Base-by-base conservation (phyloP, 2,888 invertebrate genomes). In the Magallana nippona region DNA sequence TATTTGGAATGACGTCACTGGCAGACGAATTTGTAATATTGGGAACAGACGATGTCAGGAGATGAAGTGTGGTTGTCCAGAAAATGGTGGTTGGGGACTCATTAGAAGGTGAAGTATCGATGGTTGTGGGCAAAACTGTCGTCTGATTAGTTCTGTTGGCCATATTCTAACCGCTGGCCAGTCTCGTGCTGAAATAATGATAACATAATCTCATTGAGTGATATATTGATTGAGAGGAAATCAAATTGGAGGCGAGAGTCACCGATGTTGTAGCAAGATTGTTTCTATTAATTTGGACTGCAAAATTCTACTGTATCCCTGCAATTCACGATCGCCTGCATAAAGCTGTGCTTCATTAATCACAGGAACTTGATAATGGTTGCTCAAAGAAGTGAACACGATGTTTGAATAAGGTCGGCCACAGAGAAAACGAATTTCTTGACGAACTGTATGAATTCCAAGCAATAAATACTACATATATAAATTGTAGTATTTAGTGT, bases 1-100 rank as follows among this genome's bases (percentile, higher is more conserved):
- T 71, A 71, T 71, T 71, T 27, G 71, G 71, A 32, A 71, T 71
- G 71, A 71, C 71, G 71, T 71, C 32, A 71, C 27, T n/a, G 19
- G 60, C 71, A 71, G 71, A 71, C 71, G 71, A 71, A 71, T 71
- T 71, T 22, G 71, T 71, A 27, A 71, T 11, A 22, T 27, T 71
- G 27, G 71, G 27, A 71, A 19, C 71, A 71, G 71, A 71, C 15
- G 71, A 71, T 27, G 71, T 71, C 71, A 71, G 32, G 2, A 71
- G 27, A 32, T 27, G 71, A 71, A 71, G 27, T 32, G 71, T 71
- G 13, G 71, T 71, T 5, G 71, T 27, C 71, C 71, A 71, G 11
- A 71, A 15, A 32, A 71, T 15, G 27, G 71, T 27, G 11, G 71
- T 27, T 13, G 5, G 27, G 71, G 71, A 71, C 27, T 71, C 71